Conservation (phyloP, 2,888 invertebrate genomes). For the Tiliacea aurago region DNA sequence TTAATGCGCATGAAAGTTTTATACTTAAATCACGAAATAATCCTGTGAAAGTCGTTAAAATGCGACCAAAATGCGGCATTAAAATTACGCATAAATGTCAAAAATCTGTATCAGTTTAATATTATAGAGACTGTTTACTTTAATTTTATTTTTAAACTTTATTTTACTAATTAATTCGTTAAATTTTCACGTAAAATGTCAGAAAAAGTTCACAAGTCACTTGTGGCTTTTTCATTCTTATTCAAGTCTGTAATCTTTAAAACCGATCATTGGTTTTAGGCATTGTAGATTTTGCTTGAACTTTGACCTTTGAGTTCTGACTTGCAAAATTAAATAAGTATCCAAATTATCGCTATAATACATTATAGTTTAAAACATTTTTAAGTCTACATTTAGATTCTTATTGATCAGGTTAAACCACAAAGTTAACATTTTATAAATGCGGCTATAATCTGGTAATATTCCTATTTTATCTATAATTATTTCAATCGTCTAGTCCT, state of each 20-base stretch:
- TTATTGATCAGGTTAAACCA: not conserved
- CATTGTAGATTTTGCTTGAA: not conserved
- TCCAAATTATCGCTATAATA: not conserved
- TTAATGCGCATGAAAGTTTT: conserved; percentile 4
- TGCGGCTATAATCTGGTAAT: conserved; percentile 2
- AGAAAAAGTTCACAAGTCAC: conserved; percentile 36
- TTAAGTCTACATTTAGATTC: not conserved
- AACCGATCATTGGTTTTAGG: not conserved
- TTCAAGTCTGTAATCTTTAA: conserved; percentile 1
- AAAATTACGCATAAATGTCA: conserved; percentile 45
- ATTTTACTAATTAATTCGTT: conserved; percentile 45
- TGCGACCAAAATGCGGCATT: not conserved
- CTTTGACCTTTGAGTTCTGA: not conserved
- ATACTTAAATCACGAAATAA: conserved; percentile 17
- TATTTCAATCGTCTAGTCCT: conserved; percentile 12
- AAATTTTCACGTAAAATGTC: conserved; percentile 37
- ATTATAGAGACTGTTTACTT: conserved; percentile 39
- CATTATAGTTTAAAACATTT: not conserved
- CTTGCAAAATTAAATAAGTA: not conserved
- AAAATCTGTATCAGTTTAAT: conserved; percentile 45
- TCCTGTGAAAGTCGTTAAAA: conserved; percentile 39
- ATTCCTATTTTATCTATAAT: conserved; percentile 29
- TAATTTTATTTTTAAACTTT: conserved; percentile 16
- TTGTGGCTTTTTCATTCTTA: not conserved
- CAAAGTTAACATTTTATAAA: not conserved